Evolutionary conservation across 2,797 vertebrate species (phyloP).

Genomic region (Kryptopterus vitreolus): DNA sequence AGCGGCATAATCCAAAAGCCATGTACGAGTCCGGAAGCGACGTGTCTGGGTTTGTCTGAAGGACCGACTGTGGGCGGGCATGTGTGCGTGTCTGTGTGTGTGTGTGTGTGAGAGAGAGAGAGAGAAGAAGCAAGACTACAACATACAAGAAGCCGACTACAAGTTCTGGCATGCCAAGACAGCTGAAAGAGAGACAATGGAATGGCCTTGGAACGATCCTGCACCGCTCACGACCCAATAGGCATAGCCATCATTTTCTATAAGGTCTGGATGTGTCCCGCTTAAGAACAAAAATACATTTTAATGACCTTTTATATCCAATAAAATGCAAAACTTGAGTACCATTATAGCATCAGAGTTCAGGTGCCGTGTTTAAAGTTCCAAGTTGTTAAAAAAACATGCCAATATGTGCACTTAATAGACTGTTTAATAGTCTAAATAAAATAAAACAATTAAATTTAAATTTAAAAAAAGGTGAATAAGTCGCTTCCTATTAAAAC

Average conservation of each 20-base stretch:
- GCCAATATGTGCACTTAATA: too few species aligned
- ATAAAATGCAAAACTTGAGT: neutral
- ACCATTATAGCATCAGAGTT: neutral
- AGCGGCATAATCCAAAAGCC: constrained; percentile 28
- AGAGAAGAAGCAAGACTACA: neutral
- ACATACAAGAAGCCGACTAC: constrained; percentile 28
- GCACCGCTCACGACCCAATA: neutral
- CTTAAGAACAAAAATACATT: neutral
- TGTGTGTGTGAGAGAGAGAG: constrained; percentile 7
- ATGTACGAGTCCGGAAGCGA: constrained; percentile 41
- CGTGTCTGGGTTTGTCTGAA: constrained; percentile 49
- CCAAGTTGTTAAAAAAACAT: too few species aligned
- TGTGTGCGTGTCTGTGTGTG: neutral
- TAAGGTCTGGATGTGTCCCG: neutral
- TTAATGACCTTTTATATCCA: neutral
- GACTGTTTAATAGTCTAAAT: too few species aligned
- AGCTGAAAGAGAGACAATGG: constrained; percentile 48
- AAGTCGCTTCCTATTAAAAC: too few species aligned
- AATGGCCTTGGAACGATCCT: neutral
- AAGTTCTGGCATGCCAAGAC: constrained; percentile 48
- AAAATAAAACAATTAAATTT: too few species aligned
- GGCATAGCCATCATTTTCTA: neutral
- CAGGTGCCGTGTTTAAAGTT: too few species aligned
- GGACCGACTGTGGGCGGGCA: constrained; percentile 31
- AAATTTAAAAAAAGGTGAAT: too few species aligned